Conservation (phyloP, 2,113 vertebrate genomes). For the Calidris pygmaea region DNA sequence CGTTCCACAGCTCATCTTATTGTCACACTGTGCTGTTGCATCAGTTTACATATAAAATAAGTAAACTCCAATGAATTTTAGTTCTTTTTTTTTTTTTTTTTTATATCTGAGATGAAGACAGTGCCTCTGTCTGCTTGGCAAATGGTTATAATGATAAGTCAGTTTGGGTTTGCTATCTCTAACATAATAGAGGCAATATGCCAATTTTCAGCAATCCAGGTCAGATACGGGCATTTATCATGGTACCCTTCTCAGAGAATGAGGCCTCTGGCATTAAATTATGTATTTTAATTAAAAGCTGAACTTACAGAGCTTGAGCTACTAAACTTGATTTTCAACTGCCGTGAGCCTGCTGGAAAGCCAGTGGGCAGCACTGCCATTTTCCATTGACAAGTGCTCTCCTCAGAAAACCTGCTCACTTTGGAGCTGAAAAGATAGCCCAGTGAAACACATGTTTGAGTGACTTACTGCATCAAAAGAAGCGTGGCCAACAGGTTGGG, state of each 20-base stretch:
- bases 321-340: slow-evolving; percentile 34
- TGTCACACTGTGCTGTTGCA: neutral
- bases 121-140: neutral
- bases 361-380: neutral
- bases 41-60: neutral
- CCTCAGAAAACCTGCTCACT: neutral
- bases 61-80: neutral
- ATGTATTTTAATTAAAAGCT: slow-evolving; percentile 58
- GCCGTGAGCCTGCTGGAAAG: neutral
- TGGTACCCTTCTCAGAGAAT: neutral
- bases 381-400: accelerated
- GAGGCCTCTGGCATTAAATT: slow-evolving; percentile 47
- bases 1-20: neutral
- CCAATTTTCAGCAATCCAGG: slow-evolving; percentile 43
- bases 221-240: neutral
- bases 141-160: neutral
- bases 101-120: neutral
- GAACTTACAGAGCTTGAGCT: neutral
- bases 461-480: neutral
- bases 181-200: neutral
- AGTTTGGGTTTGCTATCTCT: slow-evolving; percentile 44
- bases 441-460: neutral
- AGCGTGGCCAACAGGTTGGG: no score
- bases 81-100: neutral
- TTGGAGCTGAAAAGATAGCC: neutral